phyloP scores from a whole-genome alignment of 2,797 vertebrate genomes.

The Sandelia bainsii region DNA sequence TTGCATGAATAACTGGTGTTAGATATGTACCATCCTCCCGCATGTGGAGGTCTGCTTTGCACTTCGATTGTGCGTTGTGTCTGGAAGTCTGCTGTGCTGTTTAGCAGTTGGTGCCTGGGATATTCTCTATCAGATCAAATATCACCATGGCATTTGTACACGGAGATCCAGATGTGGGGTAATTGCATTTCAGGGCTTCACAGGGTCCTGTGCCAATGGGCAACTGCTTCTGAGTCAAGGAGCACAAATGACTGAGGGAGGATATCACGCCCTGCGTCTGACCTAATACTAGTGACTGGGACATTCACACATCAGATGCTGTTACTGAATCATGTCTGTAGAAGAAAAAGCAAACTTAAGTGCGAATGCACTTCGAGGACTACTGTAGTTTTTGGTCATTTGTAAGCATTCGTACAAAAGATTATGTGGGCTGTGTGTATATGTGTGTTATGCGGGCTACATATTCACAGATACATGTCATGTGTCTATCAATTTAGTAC shows the following conservation, averaged over 20 bases:
- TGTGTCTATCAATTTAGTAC: constrained; percentile 3
- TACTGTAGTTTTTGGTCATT: constrained; percentile 1
- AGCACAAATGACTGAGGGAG: background rate
- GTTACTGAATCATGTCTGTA: constrained; percentile 2
- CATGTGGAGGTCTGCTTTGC: constrained; percentile 4
- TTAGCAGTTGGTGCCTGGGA: background rate
- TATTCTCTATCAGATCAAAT: constrained; percentile 11
- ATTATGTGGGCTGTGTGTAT: no score
- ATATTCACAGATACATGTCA: constrained; percentile 1
- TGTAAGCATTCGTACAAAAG: background rate
- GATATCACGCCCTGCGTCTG: constrained; percentile 3
- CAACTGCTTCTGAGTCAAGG: constrained; percentile 13
- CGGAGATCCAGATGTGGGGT: constrained; percentile 38
- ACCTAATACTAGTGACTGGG: constrained; percentile 10
- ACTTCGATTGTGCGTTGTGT: constrained; percentile 9
- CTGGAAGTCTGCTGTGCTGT: background rate
- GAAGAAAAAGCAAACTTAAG: background rate
- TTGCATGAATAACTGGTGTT: background rate
- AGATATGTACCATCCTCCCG: background rate
- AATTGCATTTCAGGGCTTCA: constrained; percentile 27
- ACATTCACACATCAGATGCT: constrained; percentile 1
- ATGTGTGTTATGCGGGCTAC: no score
- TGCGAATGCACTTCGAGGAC: background rate
- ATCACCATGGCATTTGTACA: background rate
- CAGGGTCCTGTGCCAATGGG: constrained; percentile 2